Percentiles rank a stretch among this genome's conserved stretches.
These are phyloP conservation scores for Callochromis pleurospilus DNA, from an alignment of 2,113 vertebrate species.

Conservation along the genomic window DNA sequence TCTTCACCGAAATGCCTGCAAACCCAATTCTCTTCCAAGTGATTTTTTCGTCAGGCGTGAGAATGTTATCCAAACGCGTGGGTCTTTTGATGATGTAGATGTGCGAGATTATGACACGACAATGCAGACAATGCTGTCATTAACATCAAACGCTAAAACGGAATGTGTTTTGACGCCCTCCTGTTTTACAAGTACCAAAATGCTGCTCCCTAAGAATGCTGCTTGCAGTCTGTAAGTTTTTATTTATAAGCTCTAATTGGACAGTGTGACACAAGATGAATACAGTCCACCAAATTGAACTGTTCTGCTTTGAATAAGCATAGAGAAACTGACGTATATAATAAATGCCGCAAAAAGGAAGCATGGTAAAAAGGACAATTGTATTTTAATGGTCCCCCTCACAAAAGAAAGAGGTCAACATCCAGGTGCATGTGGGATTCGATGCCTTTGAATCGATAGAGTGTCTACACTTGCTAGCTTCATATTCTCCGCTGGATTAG, in stretches of 20 bases:
- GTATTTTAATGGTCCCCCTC: background rate
- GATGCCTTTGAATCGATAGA: background rate
- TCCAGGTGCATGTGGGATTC: background rate
- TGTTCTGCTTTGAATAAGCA: background rate
- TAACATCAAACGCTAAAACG: background rate
- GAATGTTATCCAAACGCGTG: background rate
- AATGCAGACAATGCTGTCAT: background rate
- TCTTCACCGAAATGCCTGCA: background rate
- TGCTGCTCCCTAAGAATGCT: background rate
- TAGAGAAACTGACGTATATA: background rate
- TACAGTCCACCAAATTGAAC: background rate
- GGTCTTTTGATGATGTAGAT: background rate
- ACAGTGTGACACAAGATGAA: background rate
- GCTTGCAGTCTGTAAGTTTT: background rate
- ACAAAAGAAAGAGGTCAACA: background rate
- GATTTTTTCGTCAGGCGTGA: background rate
- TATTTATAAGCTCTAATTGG: background rate
- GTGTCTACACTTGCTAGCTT: background rate
- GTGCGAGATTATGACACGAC: background rate
- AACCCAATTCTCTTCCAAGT: background rate
- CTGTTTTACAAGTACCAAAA: background rate
- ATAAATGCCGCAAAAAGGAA: background rate
- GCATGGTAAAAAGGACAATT: background rate
- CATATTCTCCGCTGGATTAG: slow-evolving; percentile 11
- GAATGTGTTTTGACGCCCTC: background rate